These are phyloP conservation scores for Oreochromis tanganicae DNA, from an alignment of 2,113 vertebrate species.

Conservation along the genomic window DNA sequence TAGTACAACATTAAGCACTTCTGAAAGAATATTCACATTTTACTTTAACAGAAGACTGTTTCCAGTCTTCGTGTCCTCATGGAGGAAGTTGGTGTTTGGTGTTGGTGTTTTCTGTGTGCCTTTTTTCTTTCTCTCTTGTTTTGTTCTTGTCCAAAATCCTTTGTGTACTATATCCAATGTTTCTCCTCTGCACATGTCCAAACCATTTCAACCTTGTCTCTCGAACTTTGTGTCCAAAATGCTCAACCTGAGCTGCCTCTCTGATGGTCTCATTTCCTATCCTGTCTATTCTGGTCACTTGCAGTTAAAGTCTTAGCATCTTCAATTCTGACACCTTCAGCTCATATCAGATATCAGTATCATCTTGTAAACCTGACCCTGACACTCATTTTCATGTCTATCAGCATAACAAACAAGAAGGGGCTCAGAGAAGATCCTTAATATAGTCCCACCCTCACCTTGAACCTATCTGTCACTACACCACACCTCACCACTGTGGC, in stretches of 20 bases:
- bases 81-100: background rate
- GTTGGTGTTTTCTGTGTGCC: no score
- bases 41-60: background rate
- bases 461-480: background rate
- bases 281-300: background rate
- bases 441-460: background rate
- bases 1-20: background rate
- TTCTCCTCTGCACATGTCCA: background rate
- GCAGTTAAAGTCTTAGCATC: background rate
- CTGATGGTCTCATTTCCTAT: background rate
- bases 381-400: no score
- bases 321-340: background rate
- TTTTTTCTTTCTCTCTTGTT: background rate
- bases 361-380: no score
- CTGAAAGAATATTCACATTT: background rate
- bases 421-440: background rate
- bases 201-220: background rate
- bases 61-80: background rate
- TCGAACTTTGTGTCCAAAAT: background rate
- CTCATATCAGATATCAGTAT: background rate
- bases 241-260: background rate
- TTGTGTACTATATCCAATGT: background rate
- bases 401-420: background rate
- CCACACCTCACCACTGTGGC: background rate
- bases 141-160: background rate